Conservation (phyloP, 1,140 invertebrate species). For the Drosophila grimshawi region DNA sequence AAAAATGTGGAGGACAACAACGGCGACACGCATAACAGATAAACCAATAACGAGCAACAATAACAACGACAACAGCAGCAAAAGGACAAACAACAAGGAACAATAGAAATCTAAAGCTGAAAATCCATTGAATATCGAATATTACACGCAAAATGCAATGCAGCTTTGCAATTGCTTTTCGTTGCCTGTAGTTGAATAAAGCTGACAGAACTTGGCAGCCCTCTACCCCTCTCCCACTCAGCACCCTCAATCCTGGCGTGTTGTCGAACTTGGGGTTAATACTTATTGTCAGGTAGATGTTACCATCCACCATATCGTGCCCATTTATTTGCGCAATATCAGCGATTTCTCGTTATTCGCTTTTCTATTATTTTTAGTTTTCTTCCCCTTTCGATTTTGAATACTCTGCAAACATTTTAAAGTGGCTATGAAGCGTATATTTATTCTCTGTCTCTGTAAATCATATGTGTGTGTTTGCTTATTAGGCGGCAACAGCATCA, state of each 20-base stretch:
- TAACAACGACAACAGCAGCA: slow-evolving; percentile 21
- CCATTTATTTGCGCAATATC: slow-evolving; percentile 60
- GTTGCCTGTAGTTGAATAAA: slow-evolving; percentile 18
- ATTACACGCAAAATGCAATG: slow-evolving; percentile 59
- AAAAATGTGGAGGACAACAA: slow-evolving; percentile 54
- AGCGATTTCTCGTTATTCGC: slow-evolving; percentile 40
- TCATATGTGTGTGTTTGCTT: too few relatives aligned
- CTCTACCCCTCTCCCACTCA: neutral
- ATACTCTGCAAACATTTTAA: slow-evolving; percentile 18
- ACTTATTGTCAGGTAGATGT: slow-evolving; percentile 58
- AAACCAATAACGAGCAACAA: slow-evolving; percentile 39
- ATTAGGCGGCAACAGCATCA: too few relatives aligned
- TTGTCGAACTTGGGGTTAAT: slow-evolving; percentile 50
- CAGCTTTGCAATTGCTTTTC: slow-evolving; percentile 52
- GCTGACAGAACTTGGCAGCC: slow-evolving; percentile 8
- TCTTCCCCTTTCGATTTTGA: slow-evolving; percentile 11
- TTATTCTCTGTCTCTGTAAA: too few relatives aligned
- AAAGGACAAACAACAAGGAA: slow-evolving; percentile 39
- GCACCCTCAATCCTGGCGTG: neutral
- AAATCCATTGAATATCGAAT: slow-evolving; percentile 51
- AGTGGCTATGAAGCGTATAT: neutral
- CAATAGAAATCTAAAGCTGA: slow-evolving; percentile 33
- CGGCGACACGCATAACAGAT: slow-evolving; percentile 37
- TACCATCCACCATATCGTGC: slow-evolving; percentile 40
- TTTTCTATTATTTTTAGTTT: neutral